Conservation (phyloP, 2,888 invertebrate species). For the Cyclophora albipunctata region DNA sequence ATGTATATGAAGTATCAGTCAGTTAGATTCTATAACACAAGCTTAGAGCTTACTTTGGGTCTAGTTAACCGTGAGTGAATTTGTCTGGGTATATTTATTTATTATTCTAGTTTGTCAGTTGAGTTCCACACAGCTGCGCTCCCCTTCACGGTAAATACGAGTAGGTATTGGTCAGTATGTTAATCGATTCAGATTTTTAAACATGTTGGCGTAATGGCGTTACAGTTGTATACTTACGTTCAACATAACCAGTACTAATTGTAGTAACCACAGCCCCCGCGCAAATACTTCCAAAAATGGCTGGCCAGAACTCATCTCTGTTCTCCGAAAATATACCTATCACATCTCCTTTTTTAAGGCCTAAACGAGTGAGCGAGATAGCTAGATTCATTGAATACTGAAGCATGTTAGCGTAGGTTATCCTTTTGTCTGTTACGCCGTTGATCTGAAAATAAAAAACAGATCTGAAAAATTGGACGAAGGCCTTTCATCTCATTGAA, state of each 20-base stretch:
- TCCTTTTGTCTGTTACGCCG: conserved; percentile 35
- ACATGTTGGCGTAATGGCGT: background rate
- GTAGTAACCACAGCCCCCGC: conserved; percentile 43
- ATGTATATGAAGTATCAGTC: no score
- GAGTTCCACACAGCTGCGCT: no score
- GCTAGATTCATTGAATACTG: conserved; percentile 51
- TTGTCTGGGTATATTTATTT: no score
- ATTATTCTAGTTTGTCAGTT: no score
- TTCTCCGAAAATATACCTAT: conserved; percentile 53
- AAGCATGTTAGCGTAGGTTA: conserved; percentile 36
- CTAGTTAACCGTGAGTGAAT: no score
- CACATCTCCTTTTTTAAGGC: conserved; percentile 49
- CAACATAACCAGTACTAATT: conserved; percentile 37
- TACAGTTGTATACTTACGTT: conserved; percentile 26
- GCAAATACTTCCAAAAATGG: conserved; percentile 37
- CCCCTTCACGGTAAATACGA: no score
- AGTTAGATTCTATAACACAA: no score
- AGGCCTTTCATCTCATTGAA: no score
- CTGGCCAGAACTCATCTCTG: conserved; percentile 41
- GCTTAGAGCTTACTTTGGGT: no score
- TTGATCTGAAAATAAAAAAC: conserved; percentile 42
- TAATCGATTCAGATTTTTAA: background rate
- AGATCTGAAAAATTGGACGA: background rate
- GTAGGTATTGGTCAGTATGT: no score
- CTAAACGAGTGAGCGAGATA: conserved; percentile 47